phyloP scores from a whole-genome alignment of 2,888 invertebrate species.

The Gymnoscelis rufifasciata region DNA sequence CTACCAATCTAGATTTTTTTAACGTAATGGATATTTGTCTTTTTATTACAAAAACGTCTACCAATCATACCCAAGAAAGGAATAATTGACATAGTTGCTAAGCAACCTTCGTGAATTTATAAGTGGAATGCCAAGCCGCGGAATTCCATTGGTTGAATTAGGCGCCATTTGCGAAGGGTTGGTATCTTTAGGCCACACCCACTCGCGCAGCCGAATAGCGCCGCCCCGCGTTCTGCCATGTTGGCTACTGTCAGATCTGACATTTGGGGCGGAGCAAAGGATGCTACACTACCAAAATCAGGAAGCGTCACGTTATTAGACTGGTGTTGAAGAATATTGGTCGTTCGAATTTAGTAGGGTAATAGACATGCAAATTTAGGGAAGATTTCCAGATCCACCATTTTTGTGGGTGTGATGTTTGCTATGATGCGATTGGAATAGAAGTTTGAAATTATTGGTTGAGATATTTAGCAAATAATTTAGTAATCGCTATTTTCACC shows the following conservation, averaged over 20 bases:
- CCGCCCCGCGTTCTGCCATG: slow-evolving; percentile 59
- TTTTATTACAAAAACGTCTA: slow-evolving; percentile 17
- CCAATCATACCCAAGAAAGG: no score
- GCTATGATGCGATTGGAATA: slow-evolving; percentile 13
- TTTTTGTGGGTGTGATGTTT: slow-evolving; percentile 17
- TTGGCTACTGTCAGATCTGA: slow-evolving; percentile 50
- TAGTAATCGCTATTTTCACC: no score
- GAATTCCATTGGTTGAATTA: slow-evolving; percentile 62
- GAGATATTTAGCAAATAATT: no score
- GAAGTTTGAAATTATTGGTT: background rate
- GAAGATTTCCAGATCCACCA: slow-evolving; percentile 14
- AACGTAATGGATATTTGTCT: no score
- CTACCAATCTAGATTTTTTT: no score
- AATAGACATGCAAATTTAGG: slow-evolving; percentile 12
- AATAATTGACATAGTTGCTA: slow-evolving; percentile 32
- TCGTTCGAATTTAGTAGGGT: slow-evolving; percentile 24
- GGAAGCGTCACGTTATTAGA: slow-evolving; percentile 14
- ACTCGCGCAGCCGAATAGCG: slow-evolving; percentile 44
- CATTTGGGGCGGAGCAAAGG: slow-evolving; percentile 46
- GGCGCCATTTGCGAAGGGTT: slow-evolving; percentile 75
- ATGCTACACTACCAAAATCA: slow-evolving; percentile 39
- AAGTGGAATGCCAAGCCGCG: slow-evolving; percentile 42
- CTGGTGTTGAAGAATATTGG: background rate
- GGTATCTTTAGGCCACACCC: slow-evolving; percentile 56
- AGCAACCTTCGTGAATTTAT: slow-evolving; percentile 36